phyloP scores from a whole-genome alignment of 1,140 invertebrate genomes.

The Bombus pyrosoma region DNA sequence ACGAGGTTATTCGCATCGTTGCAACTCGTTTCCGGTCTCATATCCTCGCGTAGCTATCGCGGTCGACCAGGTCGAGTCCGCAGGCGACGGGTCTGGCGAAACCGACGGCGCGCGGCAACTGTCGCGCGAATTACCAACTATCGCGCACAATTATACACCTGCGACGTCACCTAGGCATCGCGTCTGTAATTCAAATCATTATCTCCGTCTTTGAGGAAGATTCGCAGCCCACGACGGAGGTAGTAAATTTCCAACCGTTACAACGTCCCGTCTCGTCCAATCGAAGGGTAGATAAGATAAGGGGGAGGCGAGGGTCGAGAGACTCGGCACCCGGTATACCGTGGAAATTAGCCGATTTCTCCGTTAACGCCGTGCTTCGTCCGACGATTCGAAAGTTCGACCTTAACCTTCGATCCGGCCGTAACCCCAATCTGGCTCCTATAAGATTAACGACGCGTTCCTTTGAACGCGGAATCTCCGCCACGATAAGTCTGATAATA shows the following conservation, averaged over 20 bases:
- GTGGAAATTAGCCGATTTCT: conserved; percentile 37
- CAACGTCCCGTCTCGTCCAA: conserved; percentile 24
- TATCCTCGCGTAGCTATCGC: background rate
- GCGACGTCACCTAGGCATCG: conserved; percentile 49
- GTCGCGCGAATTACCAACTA: background rate
- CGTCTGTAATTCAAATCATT: conserved; percentile 54
- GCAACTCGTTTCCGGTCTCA: background rate
- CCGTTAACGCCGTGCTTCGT: conserved; percentile 11
- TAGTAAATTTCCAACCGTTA: conserved; percentile 36
- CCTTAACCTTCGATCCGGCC: conserved; percentile 56
- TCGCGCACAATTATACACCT: conserved; percentile 58
- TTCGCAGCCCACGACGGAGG: background rate
- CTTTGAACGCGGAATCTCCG: conserved; percentile 56
- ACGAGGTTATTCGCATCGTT: background rate
- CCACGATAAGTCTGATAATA: conserved; percentile 54
- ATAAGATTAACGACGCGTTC: conserved; percentile 52
- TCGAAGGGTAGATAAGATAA: conserved; percentile 44
- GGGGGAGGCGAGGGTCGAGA: background rate
- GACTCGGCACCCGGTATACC: background rate
- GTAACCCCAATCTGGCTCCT: conserved; percentile 50
- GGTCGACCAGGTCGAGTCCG: background rate
- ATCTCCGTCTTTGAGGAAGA: conserved; percentile 47
- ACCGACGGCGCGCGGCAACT: background rate
- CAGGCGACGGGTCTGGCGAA: background rate
- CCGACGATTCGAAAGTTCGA: conserved; percentile 37